These are phyloP conservation scores for Carassius carassius DNA, from an alignment of 2,113 vertebrate genomes.

Conservation along the genomic window DNA sequence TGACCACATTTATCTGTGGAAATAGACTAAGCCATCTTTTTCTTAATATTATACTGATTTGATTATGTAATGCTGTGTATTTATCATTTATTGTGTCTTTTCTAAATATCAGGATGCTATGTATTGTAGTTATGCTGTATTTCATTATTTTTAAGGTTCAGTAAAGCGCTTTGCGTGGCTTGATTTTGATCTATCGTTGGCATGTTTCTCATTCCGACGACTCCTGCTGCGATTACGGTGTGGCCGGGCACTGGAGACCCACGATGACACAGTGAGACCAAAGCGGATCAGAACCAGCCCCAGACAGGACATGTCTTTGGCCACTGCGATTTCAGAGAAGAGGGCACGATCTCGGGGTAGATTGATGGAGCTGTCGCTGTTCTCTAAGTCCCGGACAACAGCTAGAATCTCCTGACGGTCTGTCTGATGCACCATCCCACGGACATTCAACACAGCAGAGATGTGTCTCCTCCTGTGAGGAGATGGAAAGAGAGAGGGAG, in stretches of 20 bases:
- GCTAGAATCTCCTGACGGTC: slow-evolving; percentile 86
- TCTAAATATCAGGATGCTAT: not conserved
- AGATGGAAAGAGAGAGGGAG: slow-evolving; percentile 44
- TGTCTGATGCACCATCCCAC: slow-evolving; percentile 78
- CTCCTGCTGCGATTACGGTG: slow-evolving; percentile 44
- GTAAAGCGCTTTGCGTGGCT: slow-evolving; percentile 10
- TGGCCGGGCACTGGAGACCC: slow-evolving; percentile 73
- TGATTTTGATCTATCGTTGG: not conserved
- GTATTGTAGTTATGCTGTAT: not conserved
- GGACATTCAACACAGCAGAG: slow-evolving; percentile 82
- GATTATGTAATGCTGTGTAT: slow-evolving; percentile 2
- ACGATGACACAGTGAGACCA: slow-evolving; percentile 72
- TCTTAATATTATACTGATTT: not conserved
- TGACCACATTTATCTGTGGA: not conserved
- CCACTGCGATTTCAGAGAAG: slow-evolving; percentile 81
- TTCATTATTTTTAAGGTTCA: not conserved
- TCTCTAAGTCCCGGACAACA: slow-evolving; percentile 81
- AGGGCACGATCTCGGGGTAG: slow-evolving; percentile 73
- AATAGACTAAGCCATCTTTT: not conserved
- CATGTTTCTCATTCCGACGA: slow-evolving; percentile 24
- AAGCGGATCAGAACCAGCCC: slow-evolving; percentile 74
- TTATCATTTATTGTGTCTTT: not conserved
- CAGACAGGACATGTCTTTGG: slow-evolving; percentile 79
- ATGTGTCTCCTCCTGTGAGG: slow-evolving; percentile 82
- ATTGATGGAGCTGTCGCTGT: slow-evolving; percentile 50